Base-by-base conservation (phyloP, 2,888 invertebrate genomes). In the Mesorhabditis spiculigera region DNA sequence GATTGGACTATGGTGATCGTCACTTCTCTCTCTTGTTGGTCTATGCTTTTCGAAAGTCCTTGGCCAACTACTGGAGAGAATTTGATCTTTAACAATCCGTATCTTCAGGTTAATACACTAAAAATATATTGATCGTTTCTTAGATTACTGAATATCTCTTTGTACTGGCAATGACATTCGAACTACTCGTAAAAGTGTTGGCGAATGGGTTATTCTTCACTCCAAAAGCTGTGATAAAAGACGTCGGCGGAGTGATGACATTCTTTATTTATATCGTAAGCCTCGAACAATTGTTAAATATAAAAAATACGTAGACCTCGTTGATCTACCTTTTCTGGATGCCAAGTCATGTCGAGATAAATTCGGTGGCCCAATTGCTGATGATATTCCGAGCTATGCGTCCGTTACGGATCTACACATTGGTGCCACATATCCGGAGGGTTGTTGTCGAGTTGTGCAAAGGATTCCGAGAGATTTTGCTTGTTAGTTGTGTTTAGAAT, bases 1-100 rank as follows among this genome's bases (percentile, higher is more conserved):
- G 98, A 99, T 87, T 99, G 98, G 98, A 92, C 96, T 3, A 98
- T 99, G 97, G 98, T 99, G 77, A 91, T 93, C 87, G 93, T 95
- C 67, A 99, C 98, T 0, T 96, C 96, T 0, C 88, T 97, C 6
- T 96, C 96, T 0, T 98, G 97, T 86, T 90, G 94, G 69, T 96
- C 96, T 0, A 97, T 99, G 97, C 94, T 97, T 92, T 95, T 96
- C 86, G 98, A 99, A 88, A 95, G 94, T 0, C 96, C 98, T 0
- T 91, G 91, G 69, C 85, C 86, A 8, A 75, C 77, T 4, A 82
- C 78, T 13, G 86, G 85, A 4, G 81, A 85, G 66, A 79, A 83
- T 68, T 68, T 97, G 73, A 93, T 98, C 42, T 95, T 95, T 93
- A 93, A 96, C 85, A 92, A 94, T 78, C 91, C 92, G 16, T 91